These are phyloP conservation scores for Mimas tiliae DNA, from an alignment of 2,888 invertebrate species.

Conservation along the genomic window DNA sequence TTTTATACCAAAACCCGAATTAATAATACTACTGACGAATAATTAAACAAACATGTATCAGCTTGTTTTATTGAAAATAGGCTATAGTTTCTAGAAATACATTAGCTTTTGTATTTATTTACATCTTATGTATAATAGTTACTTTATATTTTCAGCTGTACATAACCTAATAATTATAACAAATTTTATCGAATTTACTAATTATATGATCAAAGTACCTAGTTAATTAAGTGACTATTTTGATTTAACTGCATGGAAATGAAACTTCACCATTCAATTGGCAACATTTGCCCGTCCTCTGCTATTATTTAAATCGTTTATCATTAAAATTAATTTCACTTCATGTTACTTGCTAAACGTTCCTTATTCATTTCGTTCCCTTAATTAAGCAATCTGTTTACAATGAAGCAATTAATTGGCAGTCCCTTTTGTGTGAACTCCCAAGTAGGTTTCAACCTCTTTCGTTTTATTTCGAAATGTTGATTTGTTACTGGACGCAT, in stretches of 20 bases:
- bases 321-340: constrained; percentile 82
- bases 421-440: constrained; percentile 70
- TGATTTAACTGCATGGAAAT: neutral
- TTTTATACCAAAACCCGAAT: too few species aligned
- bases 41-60: too few species aligned
- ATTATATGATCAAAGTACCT: neutral
- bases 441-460: constrained; percentile 64
- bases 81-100: too few species aligned
- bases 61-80: too few species aligned
- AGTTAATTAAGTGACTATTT: neutral
- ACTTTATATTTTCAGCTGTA: too few species aligned
- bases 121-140: too few species aligned
- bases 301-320: constrained; percentile 67
- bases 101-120: too few species aligned
- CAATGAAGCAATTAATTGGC: constrained; percentile 82
- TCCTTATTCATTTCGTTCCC: constrained; percentile 79
- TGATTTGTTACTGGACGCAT: constrained; percentile 48
- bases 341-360: constrained; percentile 73
- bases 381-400: constrained; percentile 85
- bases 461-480: constrained; percentile 54
- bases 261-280: constrained; percentile 49
- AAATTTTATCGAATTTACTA: too few species aligned
- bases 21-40: too few species aligned
- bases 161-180: too few species aligned
- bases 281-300: constrained; percentile 43